Percentiles rank a stretch among this genome's conserved stretches.
Conservation (phyloP, 2,888 invertebrate species). For the Orthosia cruda region DNA sequence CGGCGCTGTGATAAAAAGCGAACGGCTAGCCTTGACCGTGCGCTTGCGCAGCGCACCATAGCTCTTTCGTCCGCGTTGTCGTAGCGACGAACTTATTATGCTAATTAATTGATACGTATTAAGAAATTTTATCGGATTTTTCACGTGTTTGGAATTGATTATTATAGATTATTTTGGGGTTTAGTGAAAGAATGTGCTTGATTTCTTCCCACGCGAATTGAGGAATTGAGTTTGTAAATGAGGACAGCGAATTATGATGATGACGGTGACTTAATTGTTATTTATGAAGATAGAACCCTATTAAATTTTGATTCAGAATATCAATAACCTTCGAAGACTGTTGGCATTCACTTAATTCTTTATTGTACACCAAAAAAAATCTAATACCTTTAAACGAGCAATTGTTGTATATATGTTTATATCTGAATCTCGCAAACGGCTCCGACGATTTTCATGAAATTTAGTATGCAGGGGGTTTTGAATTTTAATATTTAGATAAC, state of each 20-base stretch:
- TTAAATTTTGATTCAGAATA: neutral
- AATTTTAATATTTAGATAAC: too few species aligned
- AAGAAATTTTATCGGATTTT: slow-evolving; percentile 51
- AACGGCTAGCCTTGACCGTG: slow-evolving; percentile 90
- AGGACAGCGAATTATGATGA: neutral
- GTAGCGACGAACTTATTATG: slow-evolving; percentile 72
- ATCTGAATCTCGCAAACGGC: too few species aligned
- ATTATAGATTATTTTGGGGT: slow-evolving; percentile 34
- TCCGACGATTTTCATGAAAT: too few species aligned
- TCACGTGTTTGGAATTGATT: slow-evolving; percentile 52
- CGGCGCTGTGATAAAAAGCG: slow-evolving; percentile 81
- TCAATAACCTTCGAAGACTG: neutral
- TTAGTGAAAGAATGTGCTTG: slow-evolving; percentile 39
- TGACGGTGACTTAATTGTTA: neutral
- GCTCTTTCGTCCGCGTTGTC: slow-evolving; percentile 60
- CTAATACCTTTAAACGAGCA: too few species aligned
- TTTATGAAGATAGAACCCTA: neutral
- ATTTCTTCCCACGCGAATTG: slow-evolving; percentile 52
- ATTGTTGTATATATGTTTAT: too few species aligned
- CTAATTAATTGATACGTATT: slow-evolving; percentile 69
- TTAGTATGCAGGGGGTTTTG: too few species aligned
- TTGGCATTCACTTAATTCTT: neutral
- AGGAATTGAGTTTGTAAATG: slow-evolving; percentile 4
- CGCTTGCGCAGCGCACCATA: slow-evolving; percentile 72
- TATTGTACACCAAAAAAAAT: too few species aligned